These are phyloP conservation scores for Ophiodon elongatus DNA, from an alignment of 2,113 vertebrate species.

Conservation along the genomic window DNA sequence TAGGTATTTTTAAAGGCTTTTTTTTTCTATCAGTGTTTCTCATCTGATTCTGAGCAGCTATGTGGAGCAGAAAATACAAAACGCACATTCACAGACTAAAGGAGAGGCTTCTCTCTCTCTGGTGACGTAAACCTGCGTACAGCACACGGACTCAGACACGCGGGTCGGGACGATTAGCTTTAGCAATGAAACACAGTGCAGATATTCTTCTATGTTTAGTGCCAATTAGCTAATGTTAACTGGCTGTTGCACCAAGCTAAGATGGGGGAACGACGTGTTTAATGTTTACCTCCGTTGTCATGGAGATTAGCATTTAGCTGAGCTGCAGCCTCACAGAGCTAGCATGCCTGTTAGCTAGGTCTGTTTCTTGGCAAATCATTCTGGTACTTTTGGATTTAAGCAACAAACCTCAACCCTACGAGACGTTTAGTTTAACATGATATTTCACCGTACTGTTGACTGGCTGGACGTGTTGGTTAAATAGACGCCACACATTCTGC, in stretches of 20 bases:
- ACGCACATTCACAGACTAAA: conserved; percentile 7
- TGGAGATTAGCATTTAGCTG: conserved; percentile 3
- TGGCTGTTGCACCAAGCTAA: not conserved
- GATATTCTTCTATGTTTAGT: not conserved
- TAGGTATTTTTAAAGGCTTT: conserved; percentile 24
- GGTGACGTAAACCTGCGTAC: conserved; percentile 6
- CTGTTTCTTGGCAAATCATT: not conserved
- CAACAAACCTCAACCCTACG: not conserved
- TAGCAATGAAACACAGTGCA: not conserved
- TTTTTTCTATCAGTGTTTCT: conserved; percentile 13
- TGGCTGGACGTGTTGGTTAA: not conserved
- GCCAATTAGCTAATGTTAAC: not conserved
- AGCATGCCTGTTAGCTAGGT: not conserved
- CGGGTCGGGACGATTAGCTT: not conserved
- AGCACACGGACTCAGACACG: not conserved
- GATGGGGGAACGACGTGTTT: not conserved
- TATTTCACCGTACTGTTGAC: not conserved
- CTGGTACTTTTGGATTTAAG: not conserved
- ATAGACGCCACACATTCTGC: not conserved
- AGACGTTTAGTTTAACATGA: not conserved
- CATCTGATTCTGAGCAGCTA: conserved; percentile 22
- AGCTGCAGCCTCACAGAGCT: not conserved
- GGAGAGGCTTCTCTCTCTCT: not conserved
- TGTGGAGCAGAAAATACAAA: conserved; percentile 40
- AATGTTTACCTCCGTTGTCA: not conserved